Conservation (phyloP, 2,113 vertebrate species). For the Apodemus sylvaticus region DNA sequence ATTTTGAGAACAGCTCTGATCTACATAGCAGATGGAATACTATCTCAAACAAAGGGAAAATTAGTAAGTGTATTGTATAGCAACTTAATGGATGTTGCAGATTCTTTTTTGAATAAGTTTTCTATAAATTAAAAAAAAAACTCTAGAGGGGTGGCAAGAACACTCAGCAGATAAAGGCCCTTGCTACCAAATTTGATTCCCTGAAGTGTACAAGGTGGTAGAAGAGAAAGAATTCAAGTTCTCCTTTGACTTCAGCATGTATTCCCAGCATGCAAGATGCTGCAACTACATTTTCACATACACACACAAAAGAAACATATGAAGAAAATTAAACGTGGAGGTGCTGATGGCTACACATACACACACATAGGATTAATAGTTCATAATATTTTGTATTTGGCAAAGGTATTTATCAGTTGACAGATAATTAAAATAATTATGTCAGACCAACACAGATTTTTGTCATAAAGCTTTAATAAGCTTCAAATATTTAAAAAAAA, state of each 20-base stretch:
- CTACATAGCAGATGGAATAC: neutral
- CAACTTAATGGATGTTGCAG: neutral
- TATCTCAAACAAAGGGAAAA: neutral
- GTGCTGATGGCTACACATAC: neutral
- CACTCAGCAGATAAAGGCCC: neutral
- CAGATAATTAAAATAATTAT: slow-evolving; percentile 1
- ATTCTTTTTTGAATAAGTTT: neutral
- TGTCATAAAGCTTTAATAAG: neutral
- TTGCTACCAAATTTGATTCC: too few relatives aligned
- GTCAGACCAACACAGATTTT: neutral
- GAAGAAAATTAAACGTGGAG: neutral
- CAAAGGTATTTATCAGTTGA: neutral
- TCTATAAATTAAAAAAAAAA: neutral
- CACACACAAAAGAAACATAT: neutral
- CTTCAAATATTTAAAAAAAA: neutral
- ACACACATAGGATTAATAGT: neutral
- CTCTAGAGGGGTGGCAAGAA: neutral
- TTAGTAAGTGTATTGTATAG: neutral
- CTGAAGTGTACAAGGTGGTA: neutral
- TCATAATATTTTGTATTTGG: neutral
- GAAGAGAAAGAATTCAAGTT: neutral
- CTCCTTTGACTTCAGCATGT: neutral
- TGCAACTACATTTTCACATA: too few relatives aligned
- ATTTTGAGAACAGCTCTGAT: neutral
- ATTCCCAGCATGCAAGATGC: neutral